These are phyloP conservation scores for Diadegma fenestrale DNA, from an alignment of 2,888 invertebrate genomes.

Conservation along the genomic window DNA sequence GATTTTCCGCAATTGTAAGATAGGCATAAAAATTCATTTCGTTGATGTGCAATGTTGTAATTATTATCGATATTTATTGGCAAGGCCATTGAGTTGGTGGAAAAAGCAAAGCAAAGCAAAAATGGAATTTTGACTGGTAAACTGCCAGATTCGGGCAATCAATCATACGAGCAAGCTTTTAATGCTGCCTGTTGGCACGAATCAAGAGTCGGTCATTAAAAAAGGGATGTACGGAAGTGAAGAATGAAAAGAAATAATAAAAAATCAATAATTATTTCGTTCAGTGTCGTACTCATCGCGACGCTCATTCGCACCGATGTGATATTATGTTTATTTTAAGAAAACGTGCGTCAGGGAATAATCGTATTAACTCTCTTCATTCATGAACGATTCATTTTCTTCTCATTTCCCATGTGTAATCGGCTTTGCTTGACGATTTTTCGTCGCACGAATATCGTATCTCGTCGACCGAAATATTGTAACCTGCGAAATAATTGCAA, in stretches of 20 bases:
- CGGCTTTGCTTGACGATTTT: slow-evolving; percentile 70
- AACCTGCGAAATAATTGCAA: slow-evolving; percentile 53
- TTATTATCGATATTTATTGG: slow-evolving; percentile 70
- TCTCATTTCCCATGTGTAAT: slow-evolving; percentile 40
- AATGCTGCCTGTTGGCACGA: slow-evolving; percentile 28
- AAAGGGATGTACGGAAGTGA: not conserved
- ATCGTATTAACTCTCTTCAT: slow-evolving; percentile 52
- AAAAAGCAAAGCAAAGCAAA: not conserved
- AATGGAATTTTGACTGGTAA: slow-evolving; percentile 34
- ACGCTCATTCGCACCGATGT: slow-evolving; percentile 65
- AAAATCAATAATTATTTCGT: slow-evolving; percentile 45
- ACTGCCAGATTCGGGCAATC: slow-evolving; percentile 49
- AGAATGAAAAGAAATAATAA: not conserved
- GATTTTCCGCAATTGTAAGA: slow-evolving; percentile 71
- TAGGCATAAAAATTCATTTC: slow-evolving; percentile 71
- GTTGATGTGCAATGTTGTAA: slow-evolving; percentile 74
- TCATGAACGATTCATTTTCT: slow-evolving; percentile 16
- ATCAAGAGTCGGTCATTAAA: slow-evolving; percentile 42
- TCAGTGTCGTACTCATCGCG: slow-evolving; percentile 62
- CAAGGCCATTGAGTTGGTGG: slow-evolving; percentile 47
- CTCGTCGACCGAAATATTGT: slow-evolving; percentile 53
- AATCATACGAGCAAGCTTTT: slow-evolving; percentile 44
- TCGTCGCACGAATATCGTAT: slow-evolving; percentile 58
- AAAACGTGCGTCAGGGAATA: slow-evolving; percentile 52
- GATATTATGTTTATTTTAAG: slow-evolving; percentile 68